phyloP scores from a whole-genome alignment of 2,888 invertebrate species.

The Platycheirus albimanus region DNA sequence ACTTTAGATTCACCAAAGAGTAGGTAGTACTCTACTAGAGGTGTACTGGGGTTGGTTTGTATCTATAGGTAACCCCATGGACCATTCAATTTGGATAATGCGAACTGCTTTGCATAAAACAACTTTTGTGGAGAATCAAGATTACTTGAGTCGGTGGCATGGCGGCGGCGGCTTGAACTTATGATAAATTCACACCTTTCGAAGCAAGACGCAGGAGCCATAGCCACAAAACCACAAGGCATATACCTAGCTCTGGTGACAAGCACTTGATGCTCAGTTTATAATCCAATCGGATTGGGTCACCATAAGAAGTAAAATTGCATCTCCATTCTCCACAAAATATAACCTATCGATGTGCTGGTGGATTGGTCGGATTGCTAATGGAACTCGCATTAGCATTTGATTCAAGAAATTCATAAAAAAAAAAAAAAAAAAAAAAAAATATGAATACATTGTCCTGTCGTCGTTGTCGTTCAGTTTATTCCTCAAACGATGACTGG shows the following conservation, averaged over 20 bases:
- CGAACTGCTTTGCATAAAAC: conserved; percentile 74
- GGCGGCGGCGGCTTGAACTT: conserved; percentile 11
- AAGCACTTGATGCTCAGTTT: conserved; percentile 66
- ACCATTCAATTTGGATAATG: conserved; percentile 74
- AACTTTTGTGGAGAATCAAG: conserved; percentile 66
- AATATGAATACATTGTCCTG: conserved; percentile 73
- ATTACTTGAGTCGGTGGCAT: conserved; percentile 42
- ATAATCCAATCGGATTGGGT: conserved; percentile 52
- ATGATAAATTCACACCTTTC: conserved; percentile 74
- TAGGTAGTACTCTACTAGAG: background rate
- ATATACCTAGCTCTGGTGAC: conserved; percentile 23
- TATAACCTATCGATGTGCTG: background rate
- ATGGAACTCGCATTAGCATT: conserved; percentile 61
- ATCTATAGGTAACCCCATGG: conserved; percentile 8
- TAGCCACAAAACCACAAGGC: background rate
- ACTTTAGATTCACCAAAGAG: conserved; percentile 29
- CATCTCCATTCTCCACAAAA: conserved; percentile 47
- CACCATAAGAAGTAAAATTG: conserved; percentile 27
- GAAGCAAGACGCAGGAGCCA: conserved; percentile 57
- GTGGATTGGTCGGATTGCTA: conserved; percentile 1
- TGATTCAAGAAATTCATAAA: conserved; percentile 69
- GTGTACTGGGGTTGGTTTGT: no score
- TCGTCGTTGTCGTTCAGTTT: conserved; percentile 35
- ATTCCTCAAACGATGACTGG: background rate
- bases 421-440: no score